Percentiles rank a stretch among this genome's conserved stretches.
Evolutionary conservation across 2,797 vertebrate species (phyloP).

Genomic region (Diplodus sargus): DNA sequence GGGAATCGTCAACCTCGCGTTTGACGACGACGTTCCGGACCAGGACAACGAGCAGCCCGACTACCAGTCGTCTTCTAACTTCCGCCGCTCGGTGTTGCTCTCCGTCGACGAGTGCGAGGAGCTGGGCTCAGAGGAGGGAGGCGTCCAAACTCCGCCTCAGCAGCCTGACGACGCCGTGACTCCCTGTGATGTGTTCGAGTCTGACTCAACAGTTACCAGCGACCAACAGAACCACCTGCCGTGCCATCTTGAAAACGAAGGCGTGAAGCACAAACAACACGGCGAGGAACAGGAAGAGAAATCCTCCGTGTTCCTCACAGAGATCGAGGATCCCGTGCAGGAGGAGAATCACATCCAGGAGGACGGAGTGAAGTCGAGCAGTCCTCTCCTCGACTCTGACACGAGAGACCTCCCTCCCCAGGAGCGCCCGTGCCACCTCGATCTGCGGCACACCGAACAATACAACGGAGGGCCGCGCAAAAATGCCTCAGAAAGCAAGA

Average conservation of each 20-base stretch:
- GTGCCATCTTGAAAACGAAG: conserved; percentile 5
- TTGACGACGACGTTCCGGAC: conserved; percentile 93
- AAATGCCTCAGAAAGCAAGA: conserved; percentile 86
- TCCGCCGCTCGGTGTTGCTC: conserved; percentile 94
- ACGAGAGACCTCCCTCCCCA: conserved; percentile 87
- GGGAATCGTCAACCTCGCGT: conserved; percentile 96
- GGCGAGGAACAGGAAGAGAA: conserved; percentile 56
- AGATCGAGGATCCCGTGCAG: conserved; percentile 51
- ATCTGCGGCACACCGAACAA: conserved; percentile 89
- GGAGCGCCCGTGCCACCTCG: conserved; percentile 94
- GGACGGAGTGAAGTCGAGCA: conserved; percentile 30
- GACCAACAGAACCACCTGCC: conserved; percentile 65
- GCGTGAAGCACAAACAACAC: conserved; percentile 24
- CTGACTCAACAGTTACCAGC: conserved; percentile 64
- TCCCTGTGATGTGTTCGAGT: conserved; percentile 92
- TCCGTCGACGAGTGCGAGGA: conserved; percentile 99
- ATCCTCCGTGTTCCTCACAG: conserved; percentile 69
- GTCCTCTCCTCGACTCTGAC: conserved; percentile 50
- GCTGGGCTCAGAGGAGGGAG: conserved; percentile 93
- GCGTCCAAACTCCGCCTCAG: conserved; percentile 81
- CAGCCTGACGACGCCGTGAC: conserved; percentile 74
- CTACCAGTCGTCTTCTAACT: conserved; percentile 87
- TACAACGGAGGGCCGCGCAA: conserved; percentile 85
- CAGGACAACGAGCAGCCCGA: conserved; percentile 86
- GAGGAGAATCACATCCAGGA: conserved; percentile 46